Evolutionary conservation across 2,113 vertebrate species (phyloP).

Genomic region (Cairina moschata): DNA sequence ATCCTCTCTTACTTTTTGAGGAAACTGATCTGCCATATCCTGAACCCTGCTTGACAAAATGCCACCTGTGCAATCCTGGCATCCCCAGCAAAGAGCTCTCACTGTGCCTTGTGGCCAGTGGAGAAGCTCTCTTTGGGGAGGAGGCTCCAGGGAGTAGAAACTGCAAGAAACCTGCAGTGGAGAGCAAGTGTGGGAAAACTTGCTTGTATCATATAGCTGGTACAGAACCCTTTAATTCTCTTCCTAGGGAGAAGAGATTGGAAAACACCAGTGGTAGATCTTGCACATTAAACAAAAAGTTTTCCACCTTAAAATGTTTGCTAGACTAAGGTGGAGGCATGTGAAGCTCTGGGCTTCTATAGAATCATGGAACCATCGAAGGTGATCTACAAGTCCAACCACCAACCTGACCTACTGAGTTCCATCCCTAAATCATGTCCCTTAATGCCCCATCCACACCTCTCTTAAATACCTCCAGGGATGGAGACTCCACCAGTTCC

Average conservation of each 20-base stretch:
- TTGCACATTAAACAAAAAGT: neutral
- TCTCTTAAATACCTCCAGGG: neutral
- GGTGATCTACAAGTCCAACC: neutral
- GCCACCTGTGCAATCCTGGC: neutral
- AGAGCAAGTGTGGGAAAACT: neutral
- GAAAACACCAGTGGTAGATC: neutral
- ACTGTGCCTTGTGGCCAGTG: neutral
- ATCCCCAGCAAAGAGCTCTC: neutral
- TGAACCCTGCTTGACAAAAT: neutral
- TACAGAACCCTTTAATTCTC: neutral
- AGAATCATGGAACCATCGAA: neutral
- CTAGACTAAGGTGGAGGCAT: neutral
- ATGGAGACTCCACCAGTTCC: neutral
- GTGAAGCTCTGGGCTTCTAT: neutral
- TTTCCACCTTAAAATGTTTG: neutral
- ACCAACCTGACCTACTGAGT: neutral
- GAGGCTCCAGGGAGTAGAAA: neutral
- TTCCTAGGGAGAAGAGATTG: neutral
- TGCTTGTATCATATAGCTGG: neutral
- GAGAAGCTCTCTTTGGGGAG: neutral
- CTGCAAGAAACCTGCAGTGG: neutral
- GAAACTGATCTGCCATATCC: neutral
- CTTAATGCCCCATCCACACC: neutral
- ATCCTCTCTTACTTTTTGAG: neutral
- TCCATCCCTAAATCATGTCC: neutral